Evolutionary conservation across 2,888 invertebrate genomes (phyloP), one percentile per base, ranked within the genome.

Genomic region (Metopia argyrocephala): DNA sequence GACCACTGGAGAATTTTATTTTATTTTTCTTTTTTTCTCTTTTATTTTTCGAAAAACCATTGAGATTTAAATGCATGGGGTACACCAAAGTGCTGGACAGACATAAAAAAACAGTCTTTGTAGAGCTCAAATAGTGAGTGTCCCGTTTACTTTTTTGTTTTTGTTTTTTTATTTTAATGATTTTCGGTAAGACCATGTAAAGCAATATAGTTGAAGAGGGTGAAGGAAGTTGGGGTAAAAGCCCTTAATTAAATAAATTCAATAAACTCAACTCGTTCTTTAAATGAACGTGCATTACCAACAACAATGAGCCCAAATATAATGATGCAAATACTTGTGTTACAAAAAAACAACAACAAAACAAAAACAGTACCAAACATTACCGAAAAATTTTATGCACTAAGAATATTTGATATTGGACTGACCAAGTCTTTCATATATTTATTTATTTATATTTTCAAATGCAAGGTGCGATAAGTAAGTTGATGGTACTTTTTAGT

Each of bases 191-290:
- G 38, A 38, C 38, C 9, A 38, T 4, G 38, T 6, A 38, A 38
- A 38, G n/a, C n/a, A 38, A 38, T 38, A 38, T 12, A 38, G 15
- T 9, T 15, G 12, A 38, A 4, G 38, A 38, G 27, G 27, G 9
- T 46, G 1, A 3, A 38, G 61, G 75, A 52, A 46, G 46, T 59
- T n/a, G n/a, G n/a, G 48, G 75, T 76, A 27, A 86, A 86, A 86
- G 85, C 87, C 87, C 88, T 88, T 88, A 88, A 88, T 88, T 88
- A 88, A 88, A 88, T 88, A 88, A 89, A 88, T 89, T 88, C 89
- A 89, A 88, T 88, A 89, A 89, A 87, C 88, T 87, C 82, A 83
- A 78, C 83, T 73, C 73, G 75, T 81, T 74, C 74, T 62, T 45
- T 62, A 76, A 66, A 66, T 6, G 38, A 78, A 75, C 81, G 81